Base-by-base conservation (phyloP, 2,113 vertebrate species). In the Macquaria australasica region DNA sequence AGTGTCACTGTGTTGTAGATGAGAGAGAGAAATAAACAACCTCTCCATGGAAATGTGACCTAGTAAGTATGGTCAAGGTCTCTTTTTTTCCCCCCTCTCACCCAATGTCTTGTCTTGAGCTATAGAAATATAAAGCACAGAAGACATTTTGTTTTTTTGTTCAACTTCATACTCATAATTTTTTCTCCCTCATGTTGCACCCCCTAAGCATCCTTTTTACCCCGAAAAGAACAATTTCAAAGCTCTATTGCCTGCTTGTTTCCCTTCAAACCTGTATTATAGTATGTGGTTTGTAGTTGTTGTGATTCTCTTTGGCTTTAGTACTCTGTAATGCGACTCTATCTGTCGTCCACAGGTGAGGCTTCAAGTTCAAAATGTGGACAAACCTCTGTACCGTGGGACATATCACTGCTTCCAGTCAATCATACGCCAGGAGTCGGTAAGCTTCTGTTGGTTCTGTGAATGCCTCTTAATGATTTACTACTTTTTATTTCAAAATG, bases 1-100 rank as follows among this genome's bases (percentile, higher is more conserved):
- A 97, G 97, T 97, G 96, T 97, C 95, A 96, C 97, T 98, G 97
- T 98, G 96, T 97, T 97, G 96, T 97, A 97, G 96, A 97, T 97
- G 97, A 97, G 95, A 95, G 94, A 96, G 96, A 97, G 93, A 93
- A 92, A 94, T 95, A 95, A 93, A 94, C 95, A 97, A 96, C 96
- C 96, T 97, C 96, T 97, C 96, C 96, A 96, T 91, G 95, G 96
- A 96, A 95, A 96, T 97, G 96, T 96, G 96, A 96, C 95, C 96
- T 97, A 96, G 98, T 97, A 97, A 98, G 97, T 97, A 98, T 95
- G 96, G 97, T 96, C 97, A 94, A 97, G 97, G 97, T 96, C 95
- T 96, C 83, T 96, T 91, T 93, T 96, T 96, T 7, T 5, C 8
- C 11, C 25, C 21, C 58, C 95, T 96, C 92, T 96, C 94, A 95